Conservation (phyloP, 2,888 invertebrate species). For the Amiota minor region DNA sequence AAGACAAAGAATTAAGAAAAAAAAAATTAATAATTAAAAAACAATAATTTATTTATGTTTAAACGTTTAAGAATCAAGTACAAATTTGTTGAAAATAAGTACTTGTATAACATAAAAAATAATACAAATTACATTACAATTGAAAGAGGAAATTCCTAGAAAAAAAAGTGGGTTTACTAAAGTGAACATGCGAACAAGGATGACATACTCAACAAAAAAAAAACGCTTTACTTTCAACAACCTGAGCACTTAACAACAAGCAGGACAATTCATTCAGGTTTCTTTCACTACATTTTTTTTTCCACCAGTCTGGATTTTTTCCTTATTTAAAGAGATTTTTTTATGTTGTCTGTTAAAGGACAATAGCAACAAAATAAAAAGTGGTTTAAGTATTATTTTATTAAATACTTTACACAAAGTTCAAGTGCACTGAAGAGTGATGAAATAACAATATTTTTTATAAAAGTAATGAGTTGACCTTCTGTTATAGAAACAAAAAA, state of each 20-base stretch:
- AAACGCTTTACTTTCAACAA: conserved; percentile 49
- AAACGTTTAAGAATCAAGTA: not conserved
- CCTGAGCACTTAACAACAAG: conserved; percentile 31
- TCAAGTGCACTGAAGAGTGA: too few species aligned
- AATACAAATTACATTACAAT: conserved; percentile 46
- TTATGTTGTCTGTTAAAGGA: conserved; percentile 26
- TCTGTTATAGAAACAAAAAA: too few species aligned
- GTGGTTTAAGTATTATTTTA: conserved; percentile 18
- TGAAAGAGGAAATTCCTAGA: not conserved
- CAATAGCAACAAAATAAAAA: too few species aligned
- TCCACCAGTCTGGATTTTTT: not conserved
- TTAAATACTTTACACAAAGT: conserved; percentile 16
- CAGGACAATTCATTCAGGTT: conserved; percentile 10
- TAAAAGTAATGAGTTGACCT: too few species aligned
- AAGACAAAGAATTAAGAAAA: not conserved
- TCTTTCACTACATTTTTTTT: not conserved
- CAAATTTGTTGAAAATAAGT: conserved; percentile 1
- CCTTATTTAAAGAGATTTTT: not conserved
- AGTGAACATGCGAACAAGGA: conserved; percentile 1
- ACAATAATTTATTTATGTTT: not conserved
- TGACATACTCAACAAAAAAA: conserved; percentile 18
- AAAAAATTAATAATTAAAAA: conserved; percentile 19
- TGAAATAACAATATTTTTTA: too few species aligned
- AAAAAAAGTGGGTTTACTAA: not conserved
- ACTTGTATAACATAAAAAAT: conserved; percentile 35